Base-by-base conservation (phyloP, 2,113 vertebrate genomes). In the Orientallactaga bullata region DNA sequence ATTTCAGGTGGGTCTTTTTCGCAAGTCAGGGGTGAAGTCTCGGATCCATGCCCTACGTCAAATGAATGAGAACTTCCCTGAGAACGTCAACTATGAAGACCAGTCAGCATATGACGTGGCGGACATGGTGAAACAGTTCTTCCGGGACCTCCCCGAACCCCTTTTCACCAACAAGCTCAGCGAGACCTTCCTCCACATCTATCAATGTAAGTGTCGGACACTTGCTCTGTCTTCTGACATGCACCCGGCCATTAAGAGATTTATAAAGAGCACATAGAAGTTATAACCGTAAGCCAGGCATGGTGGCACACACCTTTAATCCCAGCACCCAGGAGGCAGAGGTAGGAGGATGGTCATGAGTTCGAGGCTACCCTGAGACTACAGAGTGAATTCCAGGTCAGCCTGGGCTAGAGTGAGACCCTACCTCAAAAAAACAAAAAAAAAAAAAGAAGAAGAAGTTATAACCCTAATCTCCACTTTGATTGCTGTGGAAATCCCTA, bases 41-140 rank as follows among this genome's bases (percentile, higher is more conserved):
- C 98, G 99, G 89, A 99, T 99, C 97, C 99, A 99, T 68, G 98
- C 99, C 76, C 97, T 99, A 6, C 98, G 99, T 39, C 99, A 99
- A 94, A 99, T 99, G 99, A 99, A 99, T 0, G 99, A 99, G 97
- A 99, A 65, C 95, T 99, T 98, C 85, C 99, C 99, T 16, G 99
- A 99, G 74, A 98, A 99, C 0, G 99, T 99, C 92, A 98, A 95
- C 98, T 99, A 99, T 24, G 99, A 99, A 63, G 99, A 99, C 83
- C 99, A 99, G 94, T 99, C 99, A 0, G 99, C 99, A 0, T 99
- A 99, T 0, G 99, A 99, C 30, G 99, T 99, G 95, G 99, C 99
- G 0, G 99, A 99, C 94, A 99, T 99, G 99, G 99, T 99, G 78
- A 99, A 99, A 90, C 99, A 99, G 94, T 99, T 99, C 97, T 99